Base-by-base conservation (phyloP, 2,888 invertebrate species). In the Anaspis maculata region DNA sequence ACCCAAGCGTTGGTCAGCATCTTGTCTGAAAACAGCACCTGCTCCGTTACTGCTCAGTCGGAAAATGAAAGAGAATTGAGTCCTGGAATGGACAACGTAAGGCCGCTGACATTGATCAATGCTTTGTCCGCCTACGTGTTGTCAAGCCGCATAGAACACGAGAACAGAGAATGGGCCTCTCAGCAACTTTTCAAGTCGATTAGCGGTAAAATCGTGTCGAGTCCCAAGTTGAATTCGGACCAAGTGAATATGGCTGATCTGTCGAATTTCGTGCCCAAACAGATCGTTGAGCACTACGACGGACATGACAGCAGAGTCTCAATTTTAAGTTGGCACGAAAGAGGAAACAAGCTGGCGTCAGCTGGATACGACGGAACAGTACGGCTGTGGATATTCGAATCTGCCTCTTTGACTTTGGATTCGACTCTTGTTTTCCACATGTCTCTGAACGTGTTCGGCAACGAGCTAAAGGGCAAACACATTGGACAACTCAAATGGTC, bases 281-380 rank as follows among this genome's bases (percentile, higher is more conserved):
- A 50, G 24, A 44, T 48, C 10, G 29, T 48, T 1, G 53, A 59
- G 3, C 57, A 66, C 31, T 52, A 74, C 15, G 71, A 74, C 47
- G 75, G 71, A 1, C 76, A 76, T 50, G 73, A 74, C 42, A 72
- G 74, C 50, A 39, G 54, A 39, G 46, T 57, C 3, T 42, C 49
- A 1, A 43, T 45, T 2, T 61, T 72, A 25, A 59, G 61, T 4
- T 74, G 70, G 69, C 66, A 66, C 45, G 54, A 59, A 5, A 63
- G 59, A 30, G 67, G 63, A 29, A 57, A 58, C 22, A 55, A 69
- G 12, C 59, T 76, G 21, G 76, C 74, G 13, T 71, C 75, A 2
- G 70, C 73, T 50, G 75, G 73, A 1, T 72, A 69, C 52, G 77
- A 77, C 56, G 74, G 76, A n/a, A 76, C 75, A 2, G 71, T 76